These are phyloP conservation scores for Trissoscelio sp. DNA, from an alignment of 2,888 invertebrate genomes.

Conservation along the genomic window DNA sequence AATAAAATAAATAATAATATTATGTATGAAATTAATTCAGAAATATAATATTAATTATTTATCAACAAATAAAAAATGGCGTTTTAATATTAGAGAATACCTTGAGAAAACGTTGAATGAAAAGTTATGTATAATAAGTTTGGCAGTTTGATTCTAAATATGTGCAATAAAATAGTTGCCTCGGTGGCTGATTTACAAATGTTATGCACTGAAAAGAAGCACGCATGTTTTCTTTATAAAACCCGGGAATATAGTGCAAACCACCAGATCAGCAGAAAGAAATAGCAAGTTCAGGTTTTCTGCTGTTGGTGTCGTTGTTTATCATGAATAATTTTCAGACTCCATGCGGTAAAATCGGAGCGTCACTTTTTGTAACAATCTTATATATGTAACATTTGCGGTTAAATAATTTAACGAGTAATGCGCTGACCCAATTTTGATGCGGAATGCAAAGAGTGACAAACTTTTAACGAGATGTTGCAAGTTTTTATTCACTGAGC, in stretches of 20 bases:
- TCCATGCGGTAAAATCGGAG: slow-evolving; percentile 16
- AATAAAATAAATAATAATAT: no score
- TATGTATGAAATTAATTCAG: no score
- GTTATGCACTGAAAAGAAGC: background rate
- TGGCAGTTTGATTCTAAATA: no score
- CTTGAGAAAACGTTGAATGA: no score
- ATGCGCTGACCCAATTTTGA: slow-evolving; percentile 42
- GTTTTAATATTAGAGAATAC: no score
- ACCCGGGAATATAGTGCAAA: background rate
- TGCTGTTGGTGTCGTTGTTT: slow-evolving; percentile 9
- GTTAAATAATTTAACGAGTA: slow-evolving; percentile 51
- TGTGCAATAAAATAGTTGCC: no score
- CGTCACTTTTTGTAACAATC: slow-evolving; percentile 34
- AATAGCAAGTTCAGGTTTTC: slow-evolving; percentile 20
- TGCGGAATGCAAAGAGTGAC: slow-evolving; percentile 24
- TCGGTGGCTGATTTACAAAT: slow-evolving; percentile 4
- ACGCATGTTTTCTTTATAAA: slow-evolving; percentile 29
- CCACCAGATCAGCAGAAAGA: background rate
- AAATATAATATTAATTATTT: no score
- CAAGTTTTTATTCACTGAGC: slow-evolving; percentile 32
- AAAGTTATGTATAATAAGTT: no score
- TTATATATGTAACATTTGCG: slow-evolving; percentile 22
- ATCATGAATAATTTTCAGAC: slow-evolving; percentile 38
- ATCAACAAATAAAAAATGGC: no score
- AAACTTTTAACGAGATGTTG: slow-evolving; percentile 55